These are phyloP conservation scores for Cotesia typhae DNA, from an alignment of 1,140 invertebrate species.

Conservation along the genomic window DNA sequence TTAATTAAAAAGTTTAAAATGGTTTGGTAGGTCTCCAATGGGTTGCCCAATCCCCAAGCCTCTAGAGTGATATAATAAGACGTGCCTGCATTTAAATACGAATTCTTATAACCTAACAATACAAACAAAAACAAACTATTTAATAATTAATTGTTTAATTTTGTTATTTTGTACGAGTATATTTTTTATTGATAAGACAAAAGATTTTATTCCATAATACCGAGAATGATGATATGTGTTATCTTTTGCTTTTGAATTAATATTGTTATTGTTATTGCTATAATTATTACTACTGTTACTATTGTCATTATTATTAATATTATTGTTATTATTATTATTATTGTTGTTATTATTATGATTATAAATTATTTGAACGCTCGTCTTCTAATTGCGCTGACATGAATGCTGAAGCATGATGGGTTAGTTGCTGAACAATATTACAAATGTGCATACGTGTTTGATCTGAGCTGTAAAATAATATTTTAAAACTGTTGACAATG, in stretches of 20 bases:
- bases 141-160: slow-evolving; percentile 13
- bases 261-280: background rate
- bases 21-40: slow-evolving; percentile 36
- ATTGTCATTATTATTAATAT: background rate
- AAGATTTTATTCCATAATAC: too few relatives aligned
- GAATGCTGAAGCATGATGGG: background rate
- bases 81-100: slow-evolving; percentile 59
- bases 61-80: slow-evolving; percentile 66
- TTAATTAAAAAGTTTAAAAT: slow-evolving; percentile 23
- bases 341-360: background rate
- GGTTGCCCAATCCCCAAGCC: slow-evolving; percentile 50
- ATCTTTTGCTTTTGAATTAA: background rate
- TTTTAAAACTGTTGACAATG: slow-evolving; percentile 38
- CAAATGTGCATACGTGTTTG: slow-evolving; percentile 11
- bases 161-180: slow-evolving; percentile 23
- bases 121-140: slow-evolving; percentile 44
- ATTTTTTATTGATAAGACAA: too few relatives aligned
- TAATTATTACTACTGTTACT: background rate
- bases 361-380: background rate
- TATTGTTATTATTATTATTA: background rate
- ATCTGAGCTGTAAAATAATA: slow-evolving; percentile 1
- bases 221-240: background rate
- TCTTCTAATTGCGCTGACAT: slow-evolving; percentile 6
- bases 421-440: slow-evolving; percentile 5
- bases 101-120: slow-evolving; percentile 63